Conservation (phyloP, 2,113 vertebrate genomes). For the Melierax canorus region DNA sequence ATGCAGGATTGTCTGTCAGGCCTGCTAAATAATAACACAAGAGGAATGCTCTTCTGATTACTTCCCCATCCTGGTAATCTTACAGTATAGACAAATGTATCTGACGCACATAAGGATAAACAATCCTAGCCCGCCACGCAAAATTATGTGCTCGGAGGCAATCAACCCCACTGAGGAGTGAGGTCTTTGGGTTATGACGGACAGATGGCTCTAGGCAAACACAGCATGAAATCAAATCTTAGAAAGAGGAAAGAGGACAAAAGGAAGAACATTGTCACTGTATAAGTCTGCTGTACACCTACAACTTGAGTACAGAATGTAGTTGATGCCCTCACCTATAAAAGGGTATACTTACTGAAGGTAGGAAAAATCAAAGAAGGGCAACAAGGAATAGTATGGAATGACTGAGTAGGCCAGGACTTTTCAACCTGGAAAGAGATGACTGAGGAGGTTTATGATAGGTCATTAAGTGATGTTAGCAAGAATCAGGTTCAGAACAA, state of each 20-base stretch:
- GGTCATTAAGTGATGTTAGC: background rate
- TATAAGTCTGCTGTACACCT: background rate
- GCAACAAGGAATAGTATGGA: background rate
- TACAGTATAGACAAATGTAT: background rate
- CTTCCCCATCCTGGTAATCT: background rate
- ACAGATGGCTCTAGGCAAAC: background rate
- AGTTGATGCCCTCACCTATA: background rate
- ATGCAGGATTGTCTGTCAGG: background rate
- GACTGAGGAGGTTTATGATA: accelerated
- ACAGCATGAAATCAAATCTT: background rate
- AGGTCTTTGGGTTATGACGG: background rate
- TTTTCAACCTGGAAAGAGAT: background rate
- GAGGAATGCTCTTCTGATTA: background rate
- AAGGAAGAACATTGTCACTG: background rate
- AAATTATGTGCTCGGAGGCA: background rate
- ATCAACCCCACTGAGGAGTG: background rate
- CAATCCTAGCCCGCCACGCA: background rate
- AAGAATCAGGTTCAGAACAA: background rate
- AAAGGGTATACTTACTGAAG: background rate
- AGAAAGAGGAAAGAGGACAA: background rate
- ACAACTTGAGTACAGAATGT: background rate
- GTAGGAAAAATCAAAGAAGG: background rate
- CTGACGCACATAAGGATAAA: background rate
- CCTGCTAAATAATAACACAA: background rate
- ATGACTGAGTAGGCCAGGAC: background rate